A percentile compares a stretch with the other conserved stretches of the same genome.
phyloP scores from a whole-genome alignment of 2,113 vertebrate genomes.

The Rattus rattus region DNA sequence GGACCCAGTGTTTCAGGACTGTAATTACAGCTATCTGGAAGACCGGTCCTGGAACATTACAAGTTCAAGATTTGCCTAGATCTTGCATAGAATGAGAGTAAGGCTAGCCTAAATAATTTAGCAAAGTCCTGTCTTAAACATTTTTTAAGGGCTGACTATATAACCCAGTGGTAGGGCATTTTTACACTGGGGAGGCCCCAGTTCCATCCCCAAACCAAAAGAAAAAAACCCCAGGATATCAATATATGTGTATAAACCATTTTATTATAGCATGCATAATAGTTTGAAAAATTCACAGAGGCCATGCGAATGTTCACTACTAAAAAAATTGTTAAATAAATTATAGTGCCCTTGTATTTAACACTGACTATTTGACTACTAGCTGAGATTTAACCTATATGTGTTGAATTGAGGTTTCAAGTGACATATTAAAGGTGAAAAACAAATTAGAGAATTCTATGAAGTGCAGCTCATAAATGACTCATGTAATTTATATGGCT shows the following conservation, averaged over 20 bases:
- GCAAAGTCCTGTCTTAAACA: background rate
- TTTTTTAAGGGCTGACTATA: background rate
- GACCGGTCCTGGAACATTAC: background rate
- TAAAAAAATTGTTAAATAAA: slow-evolving; percentile 34
- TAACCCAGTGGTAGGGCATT: background rate
- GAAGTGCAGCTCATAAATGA: slow-evolving; percentile 38
- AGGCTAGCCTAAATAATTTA: background rate
- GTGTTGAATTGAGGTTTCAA: background rate
- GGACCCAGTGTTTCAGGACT: background rate
- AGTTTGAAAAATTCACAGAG: background rate
- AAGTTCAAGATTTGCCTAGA: background rate
- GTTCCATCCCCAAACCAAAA: background rate
- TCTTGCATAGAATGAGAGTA: background rate
- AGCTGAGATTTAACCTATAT: slow-evolving; percentile 37
- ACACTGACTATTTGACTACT: background rate
- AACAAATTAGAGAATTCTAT: slow-evolving; percentile 20
- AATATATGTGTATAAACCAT: background rate
- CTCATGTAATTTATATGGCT: slow-evolving; percentile 21
- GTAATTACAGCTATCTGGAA: background rate
- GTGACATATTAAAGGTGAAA: slow-evolving; percentile 29
- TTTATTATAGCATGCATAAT: background rate
- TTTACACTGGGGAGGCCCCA: background rate
- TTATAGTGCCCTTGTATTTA: background rate
- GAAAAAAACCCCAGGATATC: background rate
- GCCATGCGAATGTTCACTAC: background rate